A percentile compares a stretch with the other conserved stretches of the same genome.
phyloP scores from a whole-genome alignment of 2,797 vertebrate genomes.

The Phrynocephalus forsythii region DNA sequence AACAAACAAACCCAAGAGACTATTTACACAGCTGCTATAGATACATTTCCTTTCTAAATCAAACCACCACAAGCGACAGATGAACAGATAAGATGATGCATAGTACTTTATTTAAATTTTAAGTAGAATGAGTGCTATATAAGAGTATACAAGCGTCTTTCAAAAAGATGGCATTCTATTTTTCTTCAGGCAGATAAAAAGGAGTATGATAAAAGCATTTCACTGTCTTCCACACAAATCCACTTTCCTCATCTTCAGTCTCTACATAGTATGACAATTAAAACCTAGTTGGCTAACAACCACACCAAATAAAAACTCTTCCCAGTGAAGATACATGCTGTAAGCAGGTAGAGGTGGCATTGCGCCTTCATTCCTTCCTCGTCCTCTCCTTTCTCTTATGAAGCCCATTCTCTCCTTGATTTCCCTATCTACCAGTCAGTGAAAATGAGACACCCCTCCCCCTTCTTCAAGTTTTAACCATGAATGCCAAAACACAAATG shows the following conservation, averaged over 20 bases:
- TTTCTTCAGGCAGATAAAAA: not conserved
- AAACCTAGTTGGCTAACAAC: not conserved
- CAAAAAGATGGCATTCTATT: not conserved
- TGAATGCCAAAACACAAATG: too few relatives aligned
- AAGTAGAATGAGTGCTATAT: not conserved
- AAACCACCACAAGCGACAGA: not conserved
- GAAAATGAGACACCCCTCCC: not conserved
- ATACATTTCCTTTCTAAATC: not conserved
- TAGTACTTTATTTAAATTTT: not conserved
- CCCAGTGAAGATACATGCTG: not conserved
- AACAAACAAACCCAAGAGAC: constrained; percentile 20
- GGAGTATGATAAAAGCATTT: not conserved
- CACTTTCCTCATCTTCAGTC: not conserved
- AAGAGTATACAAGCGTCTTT: not conserved
- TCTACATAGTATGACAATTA: not conserved
- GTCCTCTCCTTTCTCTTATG: not conserved
- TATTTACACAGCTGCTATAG: not conserved
- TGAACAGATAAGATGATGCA: not conserved
- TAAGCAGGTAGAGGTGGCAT: not conserved
- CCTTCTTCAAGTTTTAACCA: not conserved
- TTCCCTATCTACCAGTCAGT: not conserved
- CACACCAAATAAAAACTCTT: not conserved
- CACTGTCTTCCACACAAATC: not conserved
- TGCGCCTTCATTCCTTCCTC: not conserved
- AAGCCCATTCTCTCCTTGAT: not conserved